A percentile compares a stretch with the other conserved stretches of the same genome.
Conservation (phyloP, 2,888 invertebrate species). For the Philopedon plagiatum region DNA sequence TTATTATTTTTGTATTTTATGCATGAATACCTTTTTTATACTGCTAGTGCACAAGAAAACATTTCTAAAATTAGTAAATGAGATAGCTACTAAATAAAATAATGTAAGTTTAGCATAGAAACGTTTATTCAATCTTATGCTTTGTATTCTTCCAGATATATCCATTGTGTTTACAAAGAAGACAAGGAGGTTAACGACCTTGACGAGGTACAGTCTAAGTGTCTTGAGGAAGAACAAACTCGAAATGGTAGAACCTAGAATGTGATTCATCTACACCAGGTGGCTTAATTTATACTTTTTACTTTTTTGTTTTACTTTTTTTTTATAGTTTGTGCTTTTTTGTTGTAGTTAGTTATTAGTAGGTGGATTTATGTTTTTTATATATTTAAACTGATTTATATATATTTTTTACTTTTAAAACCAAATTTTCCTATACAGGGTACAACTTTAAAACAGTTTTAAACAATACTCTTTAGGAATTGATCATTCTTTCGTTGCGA, state of each 20-base stretch:
- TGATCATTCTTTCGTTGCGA: too few relatives aligned
- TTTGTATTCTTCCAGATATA: conserved; percentile 30
- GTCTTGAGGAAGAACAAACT: conserved; percentile 21
- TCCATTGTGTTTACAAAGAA: conserved; percentile 38
- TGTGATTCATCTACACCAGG: background rate
- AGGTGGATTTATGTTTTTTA: background rate
- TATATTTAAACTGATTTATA: background rate
- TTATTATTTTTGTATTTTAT: background rate
- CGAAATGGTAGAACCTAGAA: background rate
- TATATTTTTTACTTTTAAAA: background rate
- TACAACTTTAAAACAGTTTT: background rate
- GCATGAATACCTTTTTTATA: too few relatives aligned
- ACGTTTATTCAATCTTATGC: too few relatives aligned
- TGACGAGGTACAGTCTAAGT: conserved; percentile 26
- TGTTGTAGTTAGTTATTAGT: background rate
- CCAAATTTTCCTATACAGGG: background rate
- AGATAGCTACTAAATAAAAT: too few relatives aligned
- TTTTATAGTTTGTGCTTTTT: background rate
- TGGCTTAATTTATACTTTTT: background rate
- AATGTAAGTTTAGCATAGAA: too few relatives aligned
- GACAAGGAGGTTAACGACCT: conserved; percentile 19
- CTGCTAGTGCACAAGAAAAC: too few relatives aligned
- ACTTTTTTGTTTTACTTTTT: background rate
- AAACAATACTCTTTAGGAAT: too few relatives aligned
- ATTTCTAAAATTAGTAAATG: too few relatives aligned